phyloP scores from a whole-genome alignment of 1,140 invertebrate genomes.

The Cydia pomonella region DNA sequence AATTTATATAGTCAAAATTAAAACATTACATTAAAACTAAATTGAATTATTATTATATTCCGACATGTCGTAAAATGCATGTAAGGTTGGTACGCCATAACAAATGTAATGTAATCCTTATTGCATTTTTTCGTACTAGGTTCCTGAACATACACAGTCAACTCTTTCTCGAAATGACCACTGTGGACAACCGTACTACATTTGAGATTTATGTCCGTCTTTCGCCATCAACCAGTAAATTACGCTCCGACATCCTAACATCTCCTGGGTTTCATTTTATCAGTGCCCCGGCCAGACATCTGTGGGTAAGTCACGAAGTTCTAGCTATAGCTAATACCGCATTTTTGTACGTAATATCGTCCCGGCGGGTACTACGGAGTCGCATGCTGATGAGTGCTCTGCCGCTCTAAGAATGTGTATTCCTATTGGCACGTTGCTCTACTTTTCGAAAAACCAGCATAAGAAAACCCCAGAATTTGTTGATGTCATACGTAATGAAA shows the following conservation, averaged over 20 bases:
- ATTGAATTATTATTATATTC: too few species aligned
- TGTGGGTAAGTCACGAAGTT: slow-evolving; percentile 21
- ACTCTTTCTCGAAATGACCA: not conserved
- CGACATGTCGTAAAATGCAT: too few species aligned
- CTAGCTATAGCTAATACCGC: slow-evolving; percentile 30
- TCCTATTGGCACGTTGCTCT: not conserved
- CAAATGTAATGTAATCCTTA: too few species aligned
- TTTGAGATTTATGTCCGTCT: not conserved
- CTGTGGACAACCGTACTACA: not conserved
- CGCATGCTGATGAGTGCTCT: slow-evolving; percentile 28
- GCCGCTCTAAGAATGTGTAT: not conserved
- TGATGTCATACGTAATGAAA: too few species aligned
- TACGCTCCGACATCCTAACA: slow-evolving; percentile 24
- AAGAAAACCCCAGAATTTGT: not conserved
- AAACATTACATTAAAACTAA: too few species aligned
- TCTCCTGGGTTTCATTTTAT: slow-evolving; percentile 13
- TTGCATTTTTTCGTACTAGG: too few species aligned
- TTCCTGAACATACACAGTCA: not conserved
- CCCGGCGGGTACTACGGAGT: slow-evolving; percentile 20
- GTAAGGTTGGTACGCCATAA: too few species aligned
- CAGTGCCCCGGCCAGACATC: slow-evolving; percentile 14
- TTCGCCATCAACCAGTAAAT: slow-evolving; percentile 21
- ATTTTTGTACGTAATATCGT: slow-evolving; percentile 32
- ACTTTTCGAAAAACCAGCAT: not conserved
- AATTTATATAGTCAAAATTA: too few species aligned